Evolutionary conservation across 2,797 vertebrate genomes (phyloP), one percentile per base, ranked within the genome.

Genomic region (Chloroceryle amazona): DNA sequence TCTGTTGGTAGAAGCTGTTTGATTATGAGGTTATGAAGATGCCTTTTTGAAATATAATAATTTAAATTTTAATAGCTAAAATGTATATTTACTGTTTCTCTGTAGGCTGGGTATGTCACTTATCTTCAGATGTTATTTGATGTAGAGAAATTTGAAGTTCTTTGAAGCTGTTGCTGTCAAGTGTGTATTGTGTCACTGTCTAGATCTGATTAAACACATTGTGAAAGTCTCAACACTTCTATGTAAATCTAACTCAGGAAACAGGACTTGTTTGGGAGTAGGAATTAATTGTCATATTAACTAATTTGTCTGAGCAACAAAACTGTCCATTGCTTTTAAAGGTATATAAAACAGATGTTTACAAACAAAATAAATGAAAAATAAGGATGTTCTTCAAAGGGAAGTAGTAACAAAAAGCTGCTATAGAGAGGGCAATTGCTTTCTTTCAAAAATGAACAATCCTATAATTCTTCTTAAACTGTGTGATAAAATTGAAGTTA

Each of bases 161-260:
- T 97, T 97, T 96, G 97, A 97, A 97, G 94, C 72, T 80, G 63
- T 74, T 92, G 78, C 93, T 96, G 96, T 96, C 95, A 95, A 60
- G 49, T 80, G 90, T 65, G 17, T 83, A 54, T 85, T 68, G 71
- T 96, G 67, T 89, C 86, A 90, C 63, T 86, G 80, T 93, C 91
- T 92, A 13, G 81, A 93, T 93, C 65, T 96, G 94, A 93, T 97
- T 78, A 97, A 93, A 85, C 31, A 58, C 37, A 23, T 7, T 28
- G 62, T 39, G 87, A 62, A 91, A 92, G 63, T 39, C 25, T 41
- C 46, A 81, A 62, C 31, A 11, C 89, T 89, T 96, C 49, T 60
- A 82, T 86, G 84, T 55, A 90, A 89, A 86, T 86, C 33, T 47
- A 65, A 25, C 31, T 61, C 26, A 13, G n/a, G 79, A 86, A 70